Base-by-base conservation (phyloP, 2,797 vertebrate species). In the Thalassophryne amazonica region DNA sequence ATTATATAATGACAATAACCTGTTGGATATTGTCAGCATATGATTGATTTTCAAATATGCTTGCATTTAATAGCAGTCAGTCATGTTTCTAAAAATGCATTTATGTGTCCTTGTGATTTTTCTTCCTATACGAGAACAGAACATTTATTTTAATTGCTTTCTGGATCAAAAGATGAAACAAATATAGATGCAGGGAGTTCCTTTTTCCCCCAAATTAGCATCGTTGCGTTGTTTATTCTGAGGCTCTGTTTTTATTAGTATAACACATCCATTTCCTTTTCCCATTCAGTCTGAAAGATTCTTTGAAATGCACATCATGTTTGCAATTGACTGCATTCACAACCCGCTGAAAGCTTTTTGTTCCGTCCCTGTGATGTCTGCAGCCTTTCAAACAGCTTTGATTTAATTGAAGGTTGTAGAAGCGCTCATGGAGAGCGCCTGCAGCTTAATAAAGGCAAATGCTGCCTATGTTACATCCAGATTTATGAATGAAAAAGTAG, bases 241-340 rank as follows among this genome's bases (percentile, higher is more conserved):
- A 57, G 8, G 16, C 43, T 49, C 29, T 76, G 56, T 78, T 79
- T 86, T 78, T 78, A 81, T 81, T 69, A 70, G 66, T 54, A 42
- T 53, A 69, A 75, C 49, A 60, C 69, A 20, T 69, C 71, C 50
- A 60, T 60, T 81, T 83, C 60, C 78, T 72, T 56, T 72, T 63
- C 49, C n/a, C 50, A 51, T 75, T 69, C 41, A 58, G 39, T 2
- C 73, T 83, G 72, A 84, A 86, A 81, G 80, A 75, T 55, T 89
- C 83, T 89, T 89, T 88, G 80, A 91, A 86, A 90, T 89, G 86
- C 86, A 86, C 81, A 78, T 78, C 76, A 80, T 78, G 70, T 78
- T 66, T 82, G 69, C 70, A 85, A 87, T 83, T 85, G 86, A 81
- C 78, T 78, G 82, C 72, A 71, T 82, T 84, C 81, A 83, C 70